Evolutionary conservation across 2,113 vertebrate genomes (phyloP), one percentile per base, ranked within the genome.

Genomic region (Circaetus cinerascens): DNA sequence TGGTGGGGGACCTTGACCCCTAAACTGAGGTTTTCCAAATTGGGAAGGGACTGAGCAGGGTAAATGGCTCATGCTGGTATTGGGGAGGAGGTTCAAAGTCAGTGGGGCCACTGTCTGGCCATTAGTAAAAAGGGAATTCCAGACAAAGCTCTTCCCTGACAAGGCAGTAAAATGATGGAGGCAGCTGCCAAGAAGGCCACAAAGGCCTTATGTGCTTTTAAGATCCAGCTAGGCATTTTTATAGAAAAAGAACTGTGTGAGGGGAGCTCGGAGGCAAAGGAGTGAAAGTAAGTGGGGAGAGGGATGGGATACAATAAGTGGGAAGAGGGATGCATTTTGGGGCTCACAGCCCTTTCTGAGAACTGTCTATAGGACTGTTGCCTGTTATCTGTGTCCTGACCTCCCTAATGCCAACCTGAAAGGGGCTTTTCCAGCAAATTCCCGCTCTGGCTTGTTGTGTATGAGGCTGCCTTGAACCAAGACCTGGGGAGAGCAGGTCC

Each of bases 381-480:
- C 5, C 11, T 53, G 56, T 27, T 3, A 22, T 30, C 30, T 78
- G 10, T 64, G 38, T 45, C 45, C 78, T 76, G 36, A 48, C 9
- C 5, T 48, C 3, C 45, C 15, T 15, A 18, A 27, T 29, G 51
- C 16, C 20, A 3, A 16, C 30, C 29, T 53, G 13, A 41, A 71
- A 90, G 19, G 29, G 29, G 3, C 1, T 64, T 82, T 68, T 16
- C 43, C 53, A 69, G 34, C 8, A 51, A 27, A 19, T 48, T 59
- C 22, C 13, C 6, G 0, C 23, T 17, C 62, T 40, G 45, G 9
- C 1, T 62, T 21, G 2, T 17, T 17, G 32, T 32, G 2, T 15
- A 3, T 11, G 69, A 53, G n/a, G 45, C 29, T 51, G 29, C 25
- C 32, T 72, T n/a, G 72, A 30, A 10, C 27, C 8, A 23, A 5